Conservation (phyloP, 2,888 invertebrate species). For the Chrysodeixis includens region DNA sequence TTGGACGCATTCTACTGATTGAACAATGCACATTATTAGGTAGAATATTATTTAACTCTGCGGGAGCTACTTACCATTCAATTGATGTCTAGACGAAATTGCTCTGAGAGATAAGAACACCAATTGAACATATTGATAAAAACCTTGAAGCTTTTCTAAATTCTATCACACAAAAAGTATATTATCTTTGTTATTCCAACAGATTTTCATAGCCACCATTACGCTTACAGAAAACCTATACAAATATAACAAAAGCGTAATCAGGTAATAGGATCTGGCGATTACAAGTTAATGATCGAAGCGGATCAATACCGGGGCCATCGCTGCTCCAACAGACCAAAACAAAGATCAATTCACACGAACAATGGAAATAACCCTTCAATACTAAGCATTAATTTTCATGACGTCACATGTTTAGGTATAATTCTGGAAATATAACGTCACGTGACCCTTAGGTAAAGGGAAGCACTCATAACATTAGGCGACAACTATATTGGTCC, state of each 20-base stretch:
- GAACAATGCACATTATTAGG: no score
- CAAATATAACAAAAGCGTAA: slow-evolving; percentile 18
- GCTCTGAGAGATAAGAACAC: not conserved
- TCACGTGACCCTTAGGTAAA: slow-evolving; percentile 26
- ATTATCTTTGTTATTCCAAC: not conserved
- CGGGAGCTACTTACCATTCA: not conserved
- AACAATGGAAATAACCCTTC: slow-evolving; percentile 15
- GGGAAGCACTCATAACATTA: slow-evolving; percentile 36
- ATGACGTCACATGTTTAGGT: not conserved
- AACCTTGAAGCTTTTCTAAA: not conserved
- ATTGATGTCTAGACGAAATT: not conserved
- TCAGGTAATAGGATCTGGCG: slow-evolving; percentile 18
- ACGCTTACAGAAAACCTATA: not conserved
- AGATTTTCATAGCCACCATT: not conserved
- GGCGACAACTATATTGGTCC: slow-evolving; percentile 34
- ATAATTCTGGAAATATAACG: slow-evolving; percentile 18
- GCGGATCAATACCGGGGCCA: slow-evolving; percentile 22
- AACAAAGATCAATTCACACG: slow-evolving; percentile 18
- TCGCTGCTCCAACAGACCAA: slow-evolving; percentile 15
- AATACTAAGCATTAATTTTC: not conserved
- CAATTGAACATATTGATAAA: not conserved
- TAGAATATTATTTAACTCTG: no score
- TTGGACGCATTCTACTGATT: no score
- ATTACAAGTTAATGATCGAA: slow-evolving; percentile 28
- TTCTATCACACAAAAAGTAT: not conserved